These are phyloP conservation scores for Sicus ferrugineus DNA, from an alignment of 2,888 invertebrate genomes.

Conservation along the genomic window DNA sequence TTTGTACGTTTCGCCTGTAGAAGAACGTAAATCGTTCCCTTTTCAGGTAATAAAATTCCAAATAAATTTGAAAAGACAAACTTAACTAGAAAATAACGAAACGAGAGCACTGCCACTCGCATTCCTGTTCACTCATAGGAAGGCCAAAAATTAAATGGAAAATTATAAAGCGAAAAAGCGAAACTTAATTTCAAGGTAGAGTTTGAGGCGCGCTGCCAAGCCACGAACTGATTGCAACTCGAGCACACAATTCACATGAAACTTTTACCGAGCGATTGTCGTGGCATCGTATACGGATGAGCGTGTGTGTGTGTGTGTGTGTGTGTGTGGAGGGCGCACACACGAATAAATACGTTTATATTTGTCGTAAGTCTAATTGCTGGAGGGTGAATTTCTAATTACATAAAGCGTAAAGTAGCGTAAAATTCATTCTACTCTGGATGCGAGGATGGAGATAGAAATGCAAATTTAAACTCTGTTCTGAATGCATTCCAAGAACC, in stretches of 20 bases:
- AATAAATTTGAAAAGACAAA: too few relatives aligned
- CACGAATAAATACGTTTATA: too few relatives aligned
- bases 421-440: neutral
- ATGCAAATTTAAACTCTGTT: too few relatives aligned
- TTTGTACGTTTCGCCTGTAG: too few relatives aligned
- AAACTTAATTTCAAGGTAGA: conserved; percentile 22
- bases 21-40: too few relatives aligned
- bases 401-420: neutral
- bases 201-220: conserved; percentile 38
- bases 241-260: conserved; percentile 53
- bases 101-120: too few relatives aligned
- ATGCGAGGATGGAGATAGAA: too few relatives aligned
- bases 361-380: neutral
- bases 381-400: neutral
- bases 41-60: too few relatives aligned
- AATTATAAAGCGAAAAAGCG: conserved; percentile 3
- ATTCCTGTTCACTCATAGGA: neutral
- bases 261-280: conserved; percentile 40
- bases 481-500: too few relatives aligned
- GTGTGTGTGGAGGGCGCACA: too few relatives aligned
- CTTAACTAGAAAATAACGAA: too few relatives aligned
- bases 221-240: conserved; percentile 49
- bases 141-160: conserved; percentile 7
- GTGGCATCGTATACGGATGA: neutral
- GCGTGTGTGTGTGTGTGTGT: neutral